Evolutionary conservation across 2,113 vertebrate genomes (phyloP).

Genomic region (Labeo catla): DNA sequence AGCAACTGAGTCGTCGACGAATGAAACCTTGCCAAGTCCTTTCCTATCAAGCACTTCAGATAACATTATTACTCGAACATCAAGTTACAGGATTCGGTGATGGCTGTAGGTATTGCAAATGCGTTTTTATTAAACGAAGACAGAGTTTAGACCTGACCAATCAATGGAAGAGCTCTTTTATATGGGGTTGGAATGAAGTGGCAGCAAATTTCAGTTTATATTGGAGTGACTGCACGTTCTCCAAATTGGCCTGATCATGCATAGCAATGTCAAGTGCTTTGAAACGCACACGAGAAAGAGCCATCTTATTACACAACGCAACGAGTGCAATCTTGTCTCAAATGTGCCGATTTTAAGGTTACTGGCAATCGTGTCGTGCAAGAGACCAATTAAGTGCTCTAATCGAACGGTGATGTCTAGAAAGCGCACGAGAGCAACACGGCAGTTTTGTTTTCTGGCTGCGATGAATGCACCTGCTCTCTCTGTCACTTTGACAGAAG

Average conservation of each 20-base stretch:
- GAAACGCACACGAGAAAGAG: constrained; percentile 1
- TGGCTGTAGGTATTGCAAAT: constrained; percentile 10
- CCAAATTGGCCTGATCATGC: neutral
- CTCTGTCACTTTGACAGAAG: neutral
- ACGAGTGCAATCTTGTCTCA: neutral
- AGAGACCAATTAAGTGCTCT: constrained; percentile 26
- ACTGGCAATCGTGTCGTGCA: neutral
- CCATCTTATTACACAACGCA: neutral
- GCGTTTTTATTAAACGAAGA: neutral
- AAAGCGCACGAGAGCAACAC: neutral
- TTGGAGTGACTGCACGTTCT: constrained; percentile 24
- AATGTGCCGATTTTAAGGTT: neutral
- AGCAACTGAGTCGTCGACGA: constrained; percentile 25
- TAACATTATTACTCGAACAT: neutral
- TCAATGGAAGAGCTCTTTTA: neutral
- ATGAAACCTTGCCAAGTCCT: constrained; percentile 26
- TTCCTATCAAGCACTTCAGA: neutral
- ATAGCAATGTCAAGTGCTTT: constrained; percentile 8
- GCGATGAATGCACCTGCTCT: constrained; percentile 15
- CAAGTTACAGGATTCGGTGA: neutral
- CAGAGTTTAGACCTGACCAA: neutral
- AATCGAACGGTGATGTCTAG: constrained; percentile 8
- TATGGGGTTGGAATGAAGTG: neutral
- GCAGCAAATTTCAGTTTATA: constrained; percentile 25
- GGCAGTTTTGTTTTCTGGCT: neutral